A percentile compares a stretch with the other conserved stretches of the same genome.
Evolutionary conservation across 2,113 vertebrate genomes (phyloP).

Genomic region (Mormyrus iriodes): DNA sequence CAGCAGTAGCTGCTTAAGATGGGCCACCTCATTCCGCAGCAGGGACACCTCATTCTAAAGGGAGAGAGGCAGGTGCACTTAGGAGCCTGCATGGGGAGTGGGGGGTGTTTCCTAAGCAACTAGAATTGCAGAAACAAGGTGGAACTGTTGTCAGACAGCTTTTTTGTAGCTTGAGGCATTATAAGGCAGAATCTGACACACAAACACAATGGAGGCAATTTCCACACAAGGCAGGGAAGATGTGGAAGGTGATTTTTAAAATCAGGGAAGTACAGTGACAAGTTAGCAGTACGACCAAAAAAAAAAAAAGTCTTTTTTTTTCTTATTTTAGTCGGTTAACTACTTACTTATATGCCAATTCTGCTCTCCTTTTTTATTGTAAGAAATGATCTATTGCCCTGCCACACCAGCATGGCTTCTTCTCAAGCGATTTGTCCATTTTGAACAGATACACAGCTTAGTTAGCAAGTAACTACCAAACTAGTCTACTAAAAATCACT

Average conservation of each 20-base stretch:
- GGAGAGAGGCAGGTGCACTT: not conserved
- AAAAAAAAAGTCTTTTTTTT: not conserved
- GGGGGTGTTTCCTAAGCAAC: too few species aligned
- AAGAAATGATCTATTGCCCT: not conserved
- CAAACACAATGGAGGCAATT: not conserved
- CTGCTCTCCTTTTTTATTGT: not conserved
- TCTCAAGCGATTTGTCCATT: not conserved
- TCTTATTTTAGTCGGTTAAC: not conserved
- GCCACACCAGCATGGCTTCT: not conserved
- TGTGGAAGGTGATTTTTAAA: not conserved
- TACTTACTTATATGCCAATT: not conserved
- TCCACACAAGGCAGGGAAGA: not conserved
- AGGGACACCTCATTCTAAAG: constrained; percentile 79
- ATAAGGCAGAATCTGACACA: not conserved
- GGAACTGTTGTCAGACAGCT: not conserved
- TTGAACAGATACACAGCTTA: not conserved
- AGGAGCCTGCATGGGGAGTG: not conserved
- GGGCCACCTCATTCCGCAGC: constrained; percentile 91
- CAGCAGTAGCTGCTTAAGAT: constrained; percentile 92
- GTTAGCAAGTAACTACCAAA: not conserved
- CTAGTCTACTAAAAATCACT: not conserved
- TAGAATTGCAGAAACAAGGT: not conserved
- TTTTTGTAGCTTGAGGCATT: not conserved
- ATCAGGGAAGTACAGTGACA: not conserved
- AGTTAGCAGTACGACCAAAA: not conserved